phyloP scores from a whole-genome alignment of 1,140 invertebrate genomes.

The Zaprionus capensis region DNA sequence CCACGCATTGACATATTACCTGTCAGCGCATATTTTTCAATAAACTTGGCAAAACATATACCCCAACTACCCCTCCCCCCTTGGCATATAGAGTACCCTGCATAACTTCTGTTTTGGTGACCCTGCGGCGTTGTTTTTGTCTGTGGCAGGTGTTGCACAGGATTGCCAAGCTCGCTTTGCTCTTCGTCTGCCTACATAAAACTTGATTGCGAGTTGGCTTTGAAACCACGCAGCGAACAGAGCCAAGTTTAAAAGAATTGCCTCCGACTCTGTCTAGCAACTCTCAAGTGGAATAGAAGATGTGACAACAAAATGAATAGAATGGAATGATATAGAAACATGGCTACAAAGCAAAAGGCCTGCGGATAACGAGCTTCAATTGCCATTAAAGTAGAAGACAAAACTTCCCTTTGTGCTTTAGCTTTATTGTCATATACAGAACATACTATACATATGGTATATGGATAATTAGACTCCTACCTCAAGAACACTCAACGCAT shows the following conservation, averaged over 20 bases:
- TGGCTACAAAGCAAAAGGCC: constrained; percentile 17
- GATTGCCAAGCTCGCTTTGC: background rate
- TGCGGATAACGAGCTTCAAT: constrained; percentile 2
- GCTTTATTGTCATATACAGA: too few species aligned
- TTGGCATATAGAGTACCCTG: constrained; percentile 4
- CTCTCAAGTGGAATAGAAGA: background rate
- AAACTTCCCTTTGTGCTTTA: background rate
- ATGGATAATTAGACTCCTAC: background rate
- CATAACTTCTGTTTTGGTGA: constrained; percentile 34
- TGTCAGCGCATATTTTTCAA: constrained; percentile 83
- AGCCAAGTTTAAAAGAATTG: background rate
- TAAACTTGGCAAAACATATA: constrained; percentile 82
- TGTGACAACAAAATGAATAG: background rate
- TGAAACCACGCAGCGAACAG: background rate
- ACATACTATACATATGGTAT: background rate
- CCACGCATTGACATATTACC: constrained; percentile 83
- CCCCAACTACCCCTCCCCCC: constrained; percentile 21
- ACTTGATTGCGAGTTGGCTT: constrained; percentile 12
- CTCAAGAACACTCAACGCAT: background rate
- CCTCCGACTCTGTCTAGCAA: background rate
- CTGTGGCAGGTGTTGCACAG: constrained; percentile 19
- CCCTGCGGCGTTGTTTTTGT: constrained; percentile 27
- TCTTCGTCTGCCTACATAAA: constrained; percentile 13
- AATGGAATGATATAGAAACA: constrained; percentile 6
- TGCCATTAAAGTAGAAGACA: background rate